A percentile compares a stretch with the other conserved stretches of the same genome.
These are phyloP conservation scores for Cuculus canorus DNA, from an alignment of 2,797 vertebrate genomes.

Conservation along the genomic window DNA sequence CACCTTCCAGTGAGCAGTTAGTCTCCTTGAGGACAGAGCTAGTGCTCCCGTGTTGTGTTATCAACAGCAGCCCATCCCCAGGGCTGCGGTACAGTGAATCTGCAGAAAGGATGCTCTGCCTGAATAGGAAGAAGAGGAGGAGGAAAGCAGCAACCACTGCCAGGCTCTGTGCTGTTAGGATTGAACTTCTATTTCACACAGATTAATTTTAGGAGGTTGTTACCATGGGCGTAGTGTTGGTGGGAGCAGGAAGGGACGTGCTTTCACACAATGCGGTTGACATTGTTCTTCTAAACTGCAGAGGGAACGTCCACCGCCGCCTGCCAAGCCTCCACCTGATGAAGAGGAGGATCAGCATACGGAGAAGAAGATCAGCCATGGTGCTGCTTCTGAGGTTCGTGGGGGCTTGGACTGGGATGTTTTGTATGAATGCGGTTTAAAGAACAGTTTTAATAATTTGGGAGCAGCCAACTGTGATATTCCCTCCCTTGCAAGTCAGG, in stretches of 20 bases:
- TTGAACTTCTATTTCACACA: neutral
- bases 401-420: neutral
- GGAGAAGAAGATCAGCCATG: conserved; percentile 71
- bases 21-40: neutral
- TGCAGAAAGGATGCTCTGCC: neutral
- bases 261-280: neutral
- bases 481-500: neutral
- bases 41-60: neutral
- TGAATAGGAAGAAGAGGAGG: neutral
- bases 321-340: conserved; percentile 82
- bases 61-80: accelerated
- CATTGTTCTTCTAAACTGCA: conserved; percentile 49
- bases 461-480: neutral
- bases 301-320: conserved; percentile 87
- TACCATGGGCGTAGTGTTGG: accelerated
- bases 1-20: neutral
- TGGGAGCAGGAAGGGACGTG: neutral
- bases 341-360: conserved; percentile 85
- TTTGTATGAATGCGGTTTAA: neutral
- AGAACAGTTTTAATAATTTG: neutral
- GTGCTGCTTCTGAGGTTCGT: conserved; percentile 71
- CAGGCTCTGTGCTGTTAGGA: neutral
- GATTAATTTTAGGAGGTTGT: neutral
- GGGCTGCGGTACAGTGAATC: neutral
- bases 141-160: neutral